Conservation (phyloP, 1,140 invertebrate species). For the Bombus ignitus region DNA sequence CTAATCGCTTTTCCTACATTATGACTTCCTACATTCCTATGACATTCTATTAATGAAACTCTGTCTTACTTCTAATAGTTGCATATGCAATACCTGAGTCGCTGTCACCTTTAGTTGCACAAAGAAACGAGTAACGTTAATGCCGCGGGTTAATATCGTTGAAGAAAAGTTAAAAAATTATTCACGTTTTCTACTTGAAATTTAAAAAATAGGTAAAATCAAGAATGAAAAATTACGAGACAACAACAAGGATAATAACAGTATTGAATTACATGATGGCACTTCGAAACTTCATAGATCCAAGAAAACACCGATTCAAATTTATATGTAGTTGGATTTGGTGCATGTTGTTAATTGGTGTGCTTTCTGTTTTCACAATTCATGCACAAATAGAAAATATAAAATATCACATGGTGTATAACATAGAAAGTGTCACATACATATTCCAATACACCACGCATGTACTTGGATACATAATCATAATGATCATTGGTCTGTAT, state of each 20-base stretch:
- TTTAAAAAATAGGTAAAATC: neutral
- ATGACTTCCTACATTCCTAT: neutral
- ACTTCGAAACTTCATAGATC: constrained; percentile 3
- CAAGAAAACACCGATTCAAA: neutral
- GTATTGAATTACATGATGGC: neutral
- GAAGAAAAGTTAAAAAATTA: neutral
- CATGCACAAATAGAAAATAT: rapidly evolving
- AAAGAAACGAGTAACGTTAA: no score
- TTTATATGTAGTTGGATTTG: neutral
- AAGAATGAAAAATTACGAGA: neutral
- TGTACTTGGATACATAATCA: neutral
- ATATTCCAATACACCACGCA: neutral
- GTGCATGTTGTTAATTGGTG: no score
- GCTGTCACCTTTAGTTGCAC: neutral
- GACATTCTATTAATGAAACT: no score
- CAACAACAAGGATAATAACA: neutral
- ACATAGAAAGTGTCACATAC: neutral
- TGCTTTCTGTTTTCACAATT: no score
- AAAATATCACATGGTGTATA: neutral
- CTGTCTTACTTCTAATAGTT: neutral
- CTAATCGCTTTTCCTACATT: neutral
- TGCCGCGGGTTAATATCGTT: neutral
- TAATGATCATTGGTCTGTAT: constrained; percentile 7
- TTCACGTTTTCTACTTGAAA: neutral
- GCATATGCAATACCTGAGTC: rapidly evolving